A percentile compares a stretch with the other conserved stretches of the same genome.
Evolutionary conservation across 2,888 invertebrate genomes (phyloP).

Genomic region (Nymphalis urticae): DNA sequence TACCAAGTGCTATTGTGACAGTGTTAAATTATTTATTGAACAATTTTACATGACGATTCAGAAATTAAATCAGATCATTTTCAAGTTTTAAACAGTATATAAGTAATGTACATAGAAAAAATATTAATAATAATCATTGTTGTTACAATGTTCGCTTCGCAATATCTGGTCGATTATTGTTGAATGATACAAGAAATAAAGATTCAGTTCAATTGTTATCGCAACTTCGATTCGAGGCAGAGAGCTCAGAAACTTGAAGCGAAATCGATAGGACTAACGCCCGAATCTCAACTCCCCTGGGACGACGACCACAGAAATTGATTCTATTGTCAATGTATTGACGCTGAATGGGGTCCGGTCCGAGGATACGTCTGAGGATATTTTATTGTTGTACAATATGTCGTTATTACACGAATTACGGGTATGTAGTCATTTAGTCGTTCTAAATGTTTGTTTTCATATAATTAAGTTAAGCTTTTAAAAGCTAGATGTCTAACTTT

Average conservation of each 20-base stretch:
- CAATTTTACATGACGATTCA: too few species aligned
- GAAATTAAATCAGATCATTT: too few species aligned
- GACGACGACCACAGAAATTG: slow-evolving; percentile 31
- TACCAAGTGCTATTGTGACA: too few species aligned
- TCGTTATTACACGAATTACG: slow-evolving; percentile 13
- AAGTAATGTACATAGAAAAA: too few species aligned
- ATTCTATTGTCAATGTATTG: slow-evolving; percentile 31
- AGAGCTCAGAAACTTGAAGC: slow-evolving; percentile 15
- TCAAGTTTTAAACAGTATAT: too few species aligned
- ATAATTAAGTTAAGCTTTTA: not conserved
- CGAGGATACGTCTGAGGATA: slow-evolving; percentile 10
- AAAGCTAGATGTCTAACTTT: not conserved
- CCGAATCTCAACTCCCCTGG: slow-evolving; percentile 27
- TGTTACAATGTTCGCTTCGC: too few species aligned
- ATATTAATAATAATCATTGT: too few species aligned
- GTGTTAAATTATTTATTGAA: too few species aligned
- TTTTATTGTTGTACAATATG: slow-evolving; percentile 26
- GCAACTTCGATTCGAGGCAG: not conserved
- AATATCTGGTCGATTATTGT: too few species aligned
- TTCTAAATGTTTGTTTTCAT: not conserved
- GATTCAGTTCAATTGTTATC: not conserved
- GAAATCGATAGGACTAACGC: slow-evolving; percentile 32
- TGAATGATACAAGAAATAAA: not conserved
- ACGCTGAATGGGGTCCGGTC: slow-evolving; percentile 30
- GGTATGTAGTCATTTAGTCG: not conserved